Conservation (phyloP, 1,140 invertebrate genomes). For the Sitophilus oryzae region DNA sequence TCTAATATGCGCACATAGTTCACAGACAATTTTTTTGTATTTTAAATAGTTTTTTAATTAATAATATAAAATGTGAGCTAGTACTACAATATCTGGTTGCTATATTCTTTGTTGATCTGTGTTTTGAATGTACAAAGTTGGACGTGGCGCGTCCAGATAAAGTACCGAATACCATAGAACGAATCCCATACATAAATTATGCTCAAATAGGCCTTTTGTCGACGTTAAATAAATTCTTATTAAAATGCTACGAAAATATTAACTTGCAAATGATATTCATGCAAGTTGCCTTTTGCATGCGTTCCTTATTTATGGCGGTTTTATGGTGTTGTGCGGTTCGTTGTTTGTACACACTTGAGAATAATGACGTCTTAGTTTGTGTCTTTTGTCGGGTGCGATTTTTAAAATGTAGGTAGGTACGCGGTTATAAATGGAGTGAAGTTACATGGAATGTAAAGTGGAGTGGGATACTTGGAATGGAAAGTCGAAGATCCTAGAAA, state of each 20-base stretch:
- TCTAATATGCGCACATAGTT: too few relatives aligned
- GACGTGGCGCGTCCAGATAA: neutral
- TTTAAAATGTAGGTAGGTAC: too few relatives aligned
- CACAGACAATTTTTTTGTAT: too few relatives aligned
- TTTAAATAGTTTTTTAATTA: too few relatives aligned
- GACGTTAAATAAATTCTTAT: conserved; percentile 8
- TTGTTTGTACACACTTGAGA: neutral
- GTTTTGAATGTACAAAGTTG: neutral
- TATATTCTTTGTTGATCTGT: too few relatives aligned
- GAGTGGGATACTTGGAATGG: too few relatives aligned
- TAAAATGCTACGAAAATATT: conserved; percentile 1
- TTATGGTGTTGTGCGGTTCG: too few relatives aligned
- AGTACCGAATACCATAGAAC: neutral
- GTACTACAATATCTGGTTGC: too few relatives aligned
- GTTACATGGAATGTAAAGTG: too few relatives aligned
- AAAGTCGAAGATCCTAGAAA: too few relatives aligned
- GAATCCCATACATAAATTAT: conserved; percentile 3
- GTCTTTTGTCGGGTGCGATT: neutral
- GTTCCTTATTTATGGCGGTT: neutral
- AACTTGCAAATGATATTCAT: conserved; percentile 5
- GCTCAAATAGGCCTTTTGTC: neutral
- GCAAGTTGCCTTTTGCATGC: neutral
- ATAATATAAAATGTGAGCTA: too few relatives aligned
- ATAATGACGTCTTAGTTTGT: neutral
- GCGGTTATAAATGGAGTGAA: too few relatives aligned